Evolutionary conservation across 2,113 vertebrate species (phyloP).

Genomic region (Atrichornis clamosus): DNA sequence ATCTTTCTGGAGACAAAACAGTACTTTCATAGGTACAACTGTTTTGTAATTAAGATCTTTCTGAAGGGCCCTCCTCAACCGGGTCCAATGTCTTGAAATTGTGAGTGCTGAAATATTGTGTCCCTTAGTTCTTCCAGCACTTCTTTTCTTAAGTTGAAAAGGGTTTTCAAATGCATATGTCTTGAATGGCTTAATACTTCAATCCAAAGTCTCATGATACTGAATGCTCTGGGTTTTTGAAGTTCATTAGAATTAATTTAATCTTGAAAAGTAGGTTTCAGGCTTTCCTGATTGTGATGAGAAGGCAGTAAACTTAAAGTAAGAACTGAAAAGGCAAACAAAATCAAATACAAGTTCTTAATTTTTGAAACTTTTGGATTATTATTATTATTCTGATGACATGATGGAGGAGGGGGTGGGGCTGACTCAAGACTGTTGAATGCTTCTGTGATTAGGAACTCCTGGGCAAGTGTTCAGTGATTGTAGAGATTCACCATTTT

Average conservation of each 20-base stretch:
- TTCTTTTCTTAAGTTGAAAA: background rate
- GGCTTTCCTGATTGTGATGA: background rate
- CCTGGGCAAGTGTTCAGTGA: background rate
- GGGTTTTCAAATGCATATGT: background rate
- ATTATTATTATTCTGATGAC: background rate
- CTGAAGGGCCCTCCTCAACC: background rate
- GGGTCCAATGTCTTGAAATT: background rate
- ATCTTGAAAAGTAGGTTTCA: background rate
- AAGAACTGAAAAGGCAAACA: background rate
- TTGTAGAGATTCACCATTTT: background rate
- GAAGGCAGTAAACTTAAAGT: background rate
- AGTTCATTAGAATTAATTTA: background rate
- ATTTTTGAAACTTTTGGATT: background rate
- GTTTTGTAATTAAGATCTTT: background rate
- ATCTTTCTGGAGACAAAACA: background rate
- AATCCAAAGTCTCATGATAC: background rate
- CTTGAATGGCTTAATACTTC: background rate
- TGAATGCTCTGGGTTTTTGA: background rate
- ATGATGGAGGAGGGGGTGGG: background rate
- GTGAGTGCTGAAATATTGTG: background rate
- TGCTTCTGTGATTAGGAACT: background rate
- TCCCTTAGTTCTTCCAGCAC: background rate
- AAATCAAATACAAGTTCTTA: background rate
- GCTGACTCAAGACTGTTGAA: background rate
- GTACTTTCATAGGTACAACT: background rate